Base-by-base conservation (phyloP, 2,888 invertebrate species). In the Mythimna lalbum region DNA sequence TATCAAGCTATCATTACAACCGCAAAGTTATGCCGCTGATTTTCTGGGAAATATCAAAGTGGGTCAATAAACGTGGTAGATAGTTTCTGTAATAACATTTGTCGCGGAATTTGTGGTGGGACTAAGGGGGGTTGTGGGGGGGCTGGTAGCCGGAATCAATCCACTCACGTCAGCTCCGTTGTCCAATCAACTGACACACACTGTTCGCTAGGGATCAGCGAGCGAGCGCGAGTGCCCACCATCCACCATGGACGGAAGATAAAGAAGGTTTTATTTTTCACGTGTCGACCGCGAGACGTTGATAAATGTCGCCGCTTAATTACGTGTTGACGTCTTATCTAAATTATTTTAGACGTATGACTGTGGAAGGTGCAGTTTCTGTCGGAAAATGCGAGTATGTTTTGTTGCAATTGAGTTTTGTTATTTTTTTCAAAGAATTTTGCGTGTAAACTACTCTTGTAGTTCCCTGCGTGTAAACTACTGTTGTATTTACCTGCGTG, bases 131-230 rank as follows among this genome's bases (percentile, higher is more conserved):
- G 62, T 76, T 61, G 57, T 76, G 70, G 69, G 75, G 63, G 78
- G 82, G 78, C 77, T 70, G 82, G 84, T 84, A 88, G 87, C 84
- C 83, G 88, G 92, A 94, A 94, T 95, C 95, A 95, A 95, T 95
- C 94, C 93, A 93, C 94, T 94, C 93, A 90, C 92, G 93, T 92
- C 93, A 91, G 87, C 85, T 89, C 92, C 91, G 94, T 90, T 94
- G 93, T 94, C 94, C 94, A 95, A 95, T 95, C 95, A 95, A 93
- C 92, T 92, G 94, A 92, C 94, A 92, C 90, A 91, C 92, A 88
- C 90, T 91, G 93, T 92, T 93, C 94, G 88, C 93, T 89, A 80
- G 94, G 95, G 95, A 94, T 93, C 91, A 90, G 78, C 87, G 87
- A 76, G 74, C 79, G 80, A 49, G 79, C 78, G 84, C 83, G 85